Evolutionary conservation across 2,888 invertebrate species (phyloP).

Genomic region (Microctonus aethiopoides): DNA sequence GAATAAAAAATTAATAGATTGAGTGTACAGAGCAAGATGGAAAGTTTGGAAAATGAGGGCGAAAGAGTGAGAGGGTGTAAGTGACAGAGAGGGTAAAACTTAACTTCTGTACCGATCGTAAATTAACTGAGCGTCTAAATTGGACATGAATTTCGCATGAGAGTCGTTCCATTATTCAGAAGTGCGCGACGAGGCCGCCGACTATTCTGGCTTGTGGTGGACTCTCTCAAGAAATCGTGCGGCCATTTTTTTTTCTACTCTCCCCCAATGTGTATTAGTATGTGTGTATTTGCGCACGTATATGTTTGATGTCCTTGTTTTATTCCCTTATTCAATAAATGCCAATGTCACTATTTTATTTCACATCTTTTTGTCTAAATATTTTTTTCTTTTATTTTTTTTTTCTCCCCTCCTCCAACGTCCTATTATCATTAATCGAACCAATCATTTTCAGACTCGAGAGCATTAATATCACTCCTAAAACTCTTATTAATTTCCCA

Average conservation of each 20-base stretch:
- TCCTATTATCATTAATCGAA: neutral
- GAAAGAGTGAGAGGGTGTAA: neutral
- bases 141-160: conserved; percentile 57
- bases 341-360: neutral
- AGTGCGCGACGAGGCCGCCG: conserved; percentile 25
- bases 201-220: conserved; percentile 12
- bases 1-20: neutral
- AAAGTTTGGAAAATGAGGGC: too few relatives aligned
- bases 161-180: conserved; percentile 53
- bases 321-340: neutral
- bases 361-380: neutral
- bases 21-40: neutral
- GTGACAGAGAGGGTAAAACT: conserved; percentile 18
- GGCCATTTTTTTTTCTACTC: conserved; percentile 6
- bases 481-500: too few relatives aligned
- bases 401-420: neutral
- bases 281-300: neutral
- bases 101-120: conserved; percentile 51
- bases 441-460: too few relatives aligned
- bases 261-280: neutral
- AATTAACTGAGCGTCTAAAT: conserved; percentile 54
- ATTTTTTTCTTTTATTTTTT: neutral
- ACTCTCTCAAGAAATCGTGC: neutral
- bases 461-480: too few relatives aligned
- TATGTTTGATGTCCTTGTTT: neutral